Conservation (phyloP, 2,797 vertebrate species). For the Paramormyrops hopkinsi region DNA sequence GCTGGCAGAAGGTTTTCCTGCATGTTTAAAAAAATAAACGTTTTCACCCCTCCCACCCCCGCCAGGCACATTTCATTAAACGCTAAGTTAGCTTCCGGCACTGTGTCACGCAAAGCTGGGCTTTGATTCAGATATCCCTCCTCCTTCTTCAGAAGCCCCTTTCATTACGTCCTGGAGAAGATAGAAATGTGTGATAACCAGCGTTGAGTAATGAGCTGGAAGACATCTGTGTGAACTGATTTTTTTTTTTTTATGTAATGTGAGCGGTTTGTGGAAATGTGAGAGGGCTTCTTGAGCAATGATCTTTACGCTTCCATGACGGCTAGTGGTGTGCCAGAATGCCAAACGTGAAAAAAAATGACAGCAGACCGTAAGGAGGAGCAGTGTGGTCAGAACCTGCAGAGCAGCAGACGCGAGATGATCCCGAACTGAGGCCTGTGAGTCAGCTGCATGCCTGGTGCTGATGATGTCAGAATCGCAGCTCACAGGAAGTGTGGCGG, state of each 20-base stretch:
- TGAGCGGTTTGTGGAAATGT: not conserved
- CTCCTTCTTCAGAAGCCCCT: not conserved
- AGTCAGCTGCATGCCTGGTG: not conserved
- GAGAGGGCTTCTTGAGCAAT: not conserved
- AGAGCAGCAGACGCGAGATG: not conserved
- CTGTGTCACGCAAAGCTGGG: not conserved
- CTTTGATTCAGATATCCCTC: not conserved
- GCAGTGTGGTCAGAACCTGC: not conserved
- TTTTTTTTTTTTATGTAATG: not conserved
- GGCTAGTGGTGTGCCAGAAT: not conserved
- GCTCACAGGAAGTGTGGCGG: not conserved
- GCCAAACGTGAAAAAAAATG: not conserved
- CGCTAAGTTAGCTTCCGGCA: not conserved
- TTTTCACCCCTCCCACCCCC: not conserved
- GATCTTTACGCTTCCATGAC: not conserved
- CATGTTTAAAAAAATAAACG: not conserved
- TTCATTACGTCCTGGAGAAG: not conserved
- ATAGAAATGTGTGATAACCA: not conserved
- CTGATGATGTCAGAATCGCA: not conserved
- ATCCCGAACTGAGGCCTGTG: not conserved
- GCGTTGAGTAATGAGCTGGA: not conserved
- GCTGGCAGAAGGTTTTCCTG: not conserved
- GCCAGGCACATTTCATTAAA: not conserved
- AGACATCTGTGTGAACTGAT: not conserved
- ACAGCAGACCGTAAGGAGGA: not conserved